phyloP scores from a whole-genome alignment of 2,113 vertebrate genomes.

The Phocoena sinus region DNA sequence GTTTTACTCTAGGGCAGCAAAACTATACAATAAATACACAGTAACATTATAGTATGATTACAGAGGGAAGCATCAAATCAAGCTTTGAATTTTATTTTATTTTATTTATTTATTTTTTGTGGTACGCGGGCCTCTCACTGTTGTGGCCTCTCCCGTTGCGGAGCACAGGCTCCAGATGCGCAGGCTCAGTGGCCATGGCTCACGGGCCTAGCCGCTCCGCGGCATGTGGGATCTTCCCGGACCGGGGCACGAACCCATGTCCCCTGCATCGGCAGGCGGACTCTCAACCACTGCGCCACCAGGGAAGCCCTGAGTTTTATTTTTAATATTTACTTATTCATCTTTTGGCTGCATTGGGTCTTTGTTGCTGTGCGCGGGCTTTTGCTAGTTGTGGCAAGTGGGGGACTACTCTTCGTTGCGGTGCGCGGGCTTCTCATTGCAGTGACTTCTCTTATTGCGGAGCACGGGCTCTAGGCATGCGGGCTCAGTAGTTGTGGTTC shows the following conservation, averaged over 20 bases:
- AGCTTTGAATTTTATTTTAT: background rate
- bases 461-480: background rate
- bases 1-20: background rate
- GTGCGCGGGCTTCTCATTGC: background rate
- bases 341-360: background rate
- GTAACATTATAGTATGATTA: background rate
- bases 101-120: no score
- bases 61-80: background rate
- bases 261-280: no score
- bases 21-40: background rate
- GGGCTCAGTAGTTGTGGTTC: no score
- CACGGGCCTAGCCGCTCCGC: no score
- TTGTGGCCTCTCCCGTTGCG: no score
- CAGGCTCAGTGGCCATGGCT: no score
- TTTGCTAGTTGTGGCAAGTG: background rate
- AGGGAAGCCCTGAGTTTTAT: background rate
- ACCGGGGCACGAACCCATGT: no score
- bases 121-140: no score
- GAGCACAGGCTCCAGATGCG: no score
- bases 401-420: background rate
- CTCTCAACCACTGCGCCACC: no score
- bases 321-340: background rate
- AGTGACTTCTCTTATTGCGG: background rate
- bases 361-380: background rate
- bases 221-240: no score